Evolutionary conservation across 2,888 invertebrate genomes (phyloP).

Genomic region (Pristionchus exspectatus): DNA sequence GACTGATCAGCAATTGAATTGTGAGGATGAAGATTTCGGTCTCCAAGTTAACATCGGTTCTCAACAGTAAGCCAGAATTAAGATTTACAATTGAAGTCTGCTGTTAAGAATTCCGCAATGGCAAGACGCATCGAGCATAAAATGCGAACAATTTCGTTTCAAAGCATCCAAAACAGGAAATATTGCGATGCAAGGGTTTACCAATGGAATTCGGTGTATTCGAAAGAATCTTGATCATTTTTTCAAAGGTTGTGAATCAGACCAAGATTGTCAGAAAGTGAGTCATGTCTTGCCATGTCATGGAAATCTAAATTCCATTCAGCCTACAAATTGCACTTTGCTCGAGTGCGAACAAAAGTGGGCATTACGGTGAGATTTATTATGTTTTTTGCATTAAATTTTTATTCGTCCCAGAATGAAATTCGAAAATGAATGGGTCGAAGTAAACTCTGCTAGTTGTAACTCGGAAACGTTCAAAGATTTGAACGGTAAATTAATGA

Average conservation of each 20-base stretch:
- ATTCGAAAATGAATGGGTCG: neutral
- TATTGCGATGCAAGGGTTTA: neutral
- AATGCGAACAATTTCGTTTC: neutral
- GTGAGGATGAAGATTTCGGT: too few species aligned
- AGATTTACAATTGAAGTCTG: neutral
- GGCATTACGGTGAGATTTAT: neutral
- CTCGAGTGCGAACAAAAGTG: neutral
- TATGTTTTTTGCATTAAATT: neutral
- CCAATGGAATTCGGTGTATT: slow-evolving; percentile 16
- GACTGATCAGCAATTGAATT: too few species aligned
- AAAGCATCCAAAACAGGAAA: neutral
- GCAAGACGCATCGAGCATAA: neutral
- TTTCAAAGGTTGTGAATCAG: neutral
- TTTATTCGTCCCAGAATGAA: neutral
- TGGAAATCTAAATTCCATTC: neutral
- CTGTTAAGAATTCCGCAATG: neutral
- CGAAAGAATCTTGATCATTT: neutral
- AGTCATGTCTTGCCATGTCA: too few species aligned
- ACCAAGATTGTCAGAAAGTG: neutral
- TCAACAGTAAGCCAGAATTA: too few species aligned
- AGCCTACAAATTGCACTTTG: neutral
- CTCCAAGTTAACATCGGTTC: too few species aligned
- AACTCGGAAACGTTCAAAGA: neutral
- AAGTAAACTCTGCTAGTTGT: neutral
- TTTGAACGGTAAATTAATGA: neutral